Evolutionary conservation across 2,888 invertebrate species (phyloP).

Genomic region (Nemurella pictetii): DNA sequence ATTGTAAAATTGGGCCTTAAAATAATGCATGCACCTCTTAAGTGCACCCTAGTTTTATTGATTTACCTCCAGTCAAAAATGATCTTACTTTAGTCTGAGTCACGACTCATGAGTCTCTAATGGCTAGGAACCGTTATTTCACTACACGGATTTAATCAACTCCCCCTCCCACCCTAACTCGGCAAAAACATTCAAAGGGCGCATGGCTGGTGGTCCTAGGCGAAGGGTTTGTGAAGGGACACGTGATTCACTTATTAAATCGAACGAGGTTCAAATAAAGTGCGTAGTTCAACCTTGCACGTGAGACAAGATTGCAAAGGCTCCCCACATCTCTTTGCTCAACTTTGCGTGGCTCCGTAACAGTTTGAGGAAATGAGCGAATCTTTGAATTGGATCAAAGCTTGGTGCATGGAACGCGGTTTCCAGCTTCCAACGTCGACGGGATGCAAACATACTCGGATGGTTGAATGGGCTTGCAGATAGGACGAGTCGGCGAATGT

Average conservation of each 20-base stretch:
- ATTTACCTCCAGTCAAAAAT: too few relatives aligned
- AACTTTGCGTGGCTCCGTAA: neutral
- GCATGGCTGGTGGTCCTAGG: neutral
- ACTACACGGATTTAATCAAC: too few relatives aligned
- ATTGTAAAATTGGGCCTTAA: too few relatives aligned
- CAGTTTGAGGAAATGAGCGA: neutral
- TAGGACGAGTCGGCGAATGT: neutral
- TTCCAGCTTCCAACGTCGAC: too few relatives aligned
- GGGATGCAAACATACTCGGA: neutral
- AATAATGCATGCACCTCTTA: too few relatives aligned
- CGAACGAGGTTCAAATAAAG: neutral
- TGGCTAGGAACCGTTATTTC: too few relatives aligned
- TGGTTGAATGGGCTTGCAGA: neutral
- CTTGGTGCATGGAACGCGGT: too few relatives aligned
- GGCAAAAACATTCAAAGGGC: neutral
- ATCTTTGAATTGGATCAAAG: neutral
- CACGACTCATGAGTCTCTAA: too few relatives aligned
- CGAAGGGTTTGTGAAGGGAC: neutral
- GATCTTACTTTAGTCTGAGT: too few relatives aligned
- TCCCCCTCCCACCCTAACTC: too few relatives aligned
- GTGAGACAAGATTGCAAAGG: neutral
- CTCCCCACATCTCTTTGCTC: neutral
- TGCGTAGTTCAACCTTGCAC: neutral
- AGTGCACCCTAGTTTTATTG: too few relatives aligned
- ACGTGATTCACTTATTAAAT: neutral